Conservation (phyloP, 2,888 invertebrate species). For the Agrilus mali region DNA sequence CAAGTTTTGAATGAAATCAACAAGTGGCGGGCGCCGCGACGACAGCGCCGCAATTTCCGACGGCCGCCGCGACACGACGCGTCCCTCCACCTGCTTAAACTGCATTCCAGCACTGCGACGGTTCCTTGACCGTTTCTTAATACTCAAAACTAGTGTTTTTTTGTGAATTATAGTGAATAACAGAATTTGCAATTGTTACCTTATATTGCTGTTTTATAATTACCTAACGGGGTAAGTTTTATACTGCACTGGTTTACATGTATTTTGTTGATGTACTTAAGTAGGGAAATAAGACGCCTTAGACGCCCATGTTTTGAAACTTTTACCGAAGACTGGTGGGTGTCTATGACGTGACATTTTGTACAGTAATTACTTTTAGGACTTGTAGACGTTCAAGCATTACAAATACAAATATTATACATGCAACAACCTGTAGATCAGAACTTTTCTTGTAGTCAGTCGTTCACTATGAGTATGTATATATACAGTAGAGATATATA, state of each 20-base stretch:
- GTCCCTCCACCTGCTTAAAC: slow-evolving; percentile 31
- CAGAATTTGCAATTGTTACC: background rate
- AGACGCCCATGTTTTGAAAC: slow-evolving; percentile 17
- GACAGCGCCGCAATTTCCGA: slow-evolving; percentile 36
- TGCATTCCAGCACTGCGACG: slow-evolving; percentile 23
- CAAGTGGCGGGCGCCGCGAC: slow-evolving; percentile 33
- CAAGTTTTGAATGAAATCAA: slow-evolving; percentile 20
- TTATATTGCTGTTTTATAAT: background rate
- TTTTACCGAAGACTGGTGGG: background rate
- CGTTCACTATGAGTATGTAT: too few species aligned
- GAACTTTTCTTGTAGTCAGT: too few species aligned
- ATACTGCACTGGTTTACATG: slow-evolving; percentile 2
- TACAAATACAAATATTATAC: too few species aligned
- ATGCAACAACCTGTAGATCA: too few species aligned
- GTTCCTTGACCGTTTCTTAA: slow-evolving; percentile 16
- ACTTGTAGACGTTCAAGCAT: too few species aligned
- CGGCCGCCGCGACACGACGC: slow-evolving; percentile 36
- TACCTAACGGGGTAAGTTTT: background rate
- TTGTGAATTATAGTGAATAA: background rate
- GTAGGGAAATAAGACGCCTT: slow-evolving; percentile 27
- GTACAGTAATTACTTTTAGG: background rate
- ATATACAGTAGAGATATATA: too few species aligned
- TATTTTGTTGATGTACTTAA: slow-evolving; percentile 2
- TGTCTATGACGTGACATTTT: background rate
- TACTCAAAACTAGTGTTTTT: slow-evolving; percentile 5